A percentile compares a stretch with the other conserved stretches of the same genome.
phyloP scores from a whole-genome alignment of 2,113 vertebrate genomes.

The Mustelus asterias region DNA sequence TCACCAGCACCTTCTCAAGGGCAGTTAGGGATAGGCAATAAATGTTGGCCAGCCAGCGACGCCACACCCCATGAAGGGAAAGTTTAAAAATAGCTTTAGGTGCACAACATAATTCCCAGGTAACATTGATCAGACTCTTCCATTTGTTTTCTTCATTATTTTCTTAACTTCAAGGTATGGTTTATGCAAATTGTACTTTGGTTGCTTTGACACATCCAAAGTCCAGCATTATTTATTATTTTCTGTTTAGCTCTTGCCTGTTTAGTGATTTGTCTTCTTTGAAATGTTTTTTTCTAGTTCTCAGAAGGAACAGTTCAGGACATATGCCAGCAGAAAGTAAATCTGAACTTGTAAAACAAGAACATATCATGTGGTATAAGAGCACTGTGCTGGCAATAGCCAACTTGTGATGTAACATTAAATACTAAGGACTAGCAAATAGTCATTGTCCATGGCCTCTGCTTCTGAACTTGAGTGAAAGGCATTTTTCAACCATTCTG shows the following conservation, averaged over 20 bases:
- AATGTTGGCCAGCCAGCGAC: no score
- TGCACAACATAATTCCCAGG: not conserved
- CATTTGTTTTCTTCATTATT: not conserved
- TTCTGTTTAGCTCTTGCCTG: not conserved
- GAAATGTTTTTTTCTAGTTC: not conserved
- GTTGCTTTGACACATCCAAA: not conserved
- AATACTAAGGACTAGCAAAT: not conserved
- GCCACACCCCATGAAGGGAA: no score
- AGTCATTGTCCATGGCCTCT: not conserved
- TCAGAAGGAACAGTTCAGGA: not conserved
- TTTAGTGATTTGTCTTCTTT: not conserved
- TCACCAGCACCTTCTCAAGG: no score
- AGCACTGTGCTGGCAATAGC: not conserved
- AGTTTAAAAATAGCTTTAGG: not conserved
- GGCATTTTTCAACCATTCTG: not conserved
- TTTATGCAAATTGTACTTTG: not conserved
- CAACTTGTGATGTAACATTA: not conserved
- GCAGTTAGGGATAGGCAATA: no score
- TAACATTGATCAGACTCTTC: not conserved
- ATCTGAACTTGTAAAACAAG: not conserved
- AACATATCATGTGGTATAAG: not conserved
- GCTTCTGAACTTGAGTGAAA: not conserved
- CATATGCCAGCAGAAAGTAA: not conserved
- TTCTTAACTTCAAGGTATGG: not conserved
- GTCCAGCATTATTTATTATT: not conserved